Conservation (phyloP, 2,797 vertebrate species). For the Calcarius lapponicus region DNA sequence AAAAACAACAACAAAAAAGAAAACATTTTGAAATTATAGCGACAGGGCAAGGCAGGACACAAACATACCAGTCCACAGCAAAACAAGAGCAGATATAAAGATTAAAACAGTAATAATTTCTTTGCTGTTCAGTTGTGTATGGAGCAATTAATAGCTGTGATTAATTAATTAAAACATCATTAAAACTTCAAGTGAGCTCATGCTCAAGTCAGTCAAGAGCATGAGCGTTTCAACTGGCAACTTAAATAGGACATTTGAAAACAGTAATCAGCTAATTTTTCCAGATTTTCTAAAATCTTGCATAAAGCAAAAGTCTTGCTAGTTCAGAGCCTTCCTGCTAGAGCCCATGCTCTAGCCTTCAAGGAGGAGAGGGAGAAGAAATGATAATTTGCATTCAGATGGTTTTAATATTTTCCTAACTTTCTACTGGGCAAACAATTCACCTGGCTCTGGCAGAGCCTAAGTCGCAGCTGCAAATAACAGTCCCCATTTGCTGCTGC, state of each 20-base stretch:
- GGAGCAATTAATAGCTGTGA: neutral
- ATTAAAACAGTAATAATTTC: neutral
- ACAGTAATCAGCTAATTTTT: neutral
- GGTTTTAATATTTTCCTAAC: neutral
- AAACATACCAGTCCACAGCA: neutral
- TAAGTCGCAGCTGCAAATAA: neutral
- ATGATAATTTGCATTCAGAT: fast-evolving
- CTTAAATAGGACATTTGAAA: neutral
- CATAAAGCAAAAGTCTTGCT: neutral
- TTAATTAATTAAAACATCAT: conserved; percentile 6
- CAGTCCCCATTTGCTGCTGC: neutral
- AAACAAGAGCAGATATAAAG: neutral
- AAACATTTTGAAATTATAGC: neutral
- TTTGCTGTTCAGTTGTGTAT: neutral
- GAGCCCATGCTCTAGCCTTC: neutral
- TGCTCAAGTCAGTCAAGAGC: neutral
- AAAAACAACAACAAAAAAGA: neutral
- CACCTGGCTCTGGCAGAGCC: neutral
- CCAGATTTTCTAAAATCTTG: neutral
- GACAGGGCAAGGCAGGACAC: neutral
- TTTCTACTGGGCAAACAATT: neutral
- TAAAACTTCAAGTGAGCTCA: neutral
- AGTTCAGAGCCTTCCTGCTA: neutral
- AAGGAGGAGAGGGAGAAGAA: neutral
- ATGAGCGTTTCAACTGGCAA: neutral